These are phyloP conservation scores for Bucco capensis DNA, from an alignment of 2,113 vertebrate genomes.

Conservation along the genomic window DNA sequence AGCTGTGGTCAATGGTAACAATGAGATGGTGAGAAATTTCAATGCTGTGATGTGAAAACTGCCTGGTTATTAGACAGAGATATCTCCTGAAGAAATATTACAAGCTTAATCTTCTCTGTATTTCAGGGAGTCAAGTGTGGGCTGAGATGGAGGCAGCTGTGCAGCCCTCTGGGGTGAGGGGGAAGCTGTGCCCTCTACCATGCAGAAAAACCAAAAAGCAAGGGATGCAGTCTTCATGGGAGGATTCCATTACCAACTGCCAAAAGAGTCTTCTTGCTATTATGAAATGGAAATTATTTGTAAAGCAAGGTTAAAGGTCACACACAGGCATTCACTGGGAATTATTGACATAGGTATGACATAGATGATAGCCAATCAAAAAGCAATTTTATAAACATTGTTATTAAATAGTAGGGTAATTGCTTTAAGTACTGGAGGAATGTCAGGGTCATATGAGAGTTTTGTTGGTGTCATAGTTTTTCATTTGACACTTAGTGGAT, in stretches of 20 bases:
- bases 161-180: neutral
- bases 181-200: neutral
- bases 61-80: neutral
- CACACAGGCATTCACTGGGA: constrained; percentile 47
- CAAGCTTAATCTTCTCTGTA: neutral
- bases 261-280: constrained; percentile 16
- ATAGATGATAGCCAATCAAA: constrained; percentile 76
- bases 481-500: constrained; percentile 72
- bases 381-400: constrained; percentile 81
- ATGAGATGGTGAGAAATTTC: neutral
- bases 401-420: constrained; percentile 82
- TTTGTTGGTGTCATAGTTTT: constrained; percentile 75
- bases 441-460: constrained; percentile 74
- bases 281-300: constrained; percentile 73
- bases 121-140: neutral
- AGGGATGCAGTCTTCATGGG: neutral
- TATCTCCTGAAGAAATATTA: neutral
- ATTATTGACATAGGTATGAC: constrained; percentile 76
- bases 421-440: constrained; percentile 79
- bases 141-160: neutral
- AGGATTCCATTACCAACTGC: neutral
- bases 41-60: no score
- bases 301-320: constrained; percentile 70
- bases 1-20: neutral
- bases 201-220: neutral